Evolutionary conservation across 2,113 vertebrate genomes (phyloP), one percentile per base, ranked within the genome.

Genomic region (Labeo rohita): DNA sequence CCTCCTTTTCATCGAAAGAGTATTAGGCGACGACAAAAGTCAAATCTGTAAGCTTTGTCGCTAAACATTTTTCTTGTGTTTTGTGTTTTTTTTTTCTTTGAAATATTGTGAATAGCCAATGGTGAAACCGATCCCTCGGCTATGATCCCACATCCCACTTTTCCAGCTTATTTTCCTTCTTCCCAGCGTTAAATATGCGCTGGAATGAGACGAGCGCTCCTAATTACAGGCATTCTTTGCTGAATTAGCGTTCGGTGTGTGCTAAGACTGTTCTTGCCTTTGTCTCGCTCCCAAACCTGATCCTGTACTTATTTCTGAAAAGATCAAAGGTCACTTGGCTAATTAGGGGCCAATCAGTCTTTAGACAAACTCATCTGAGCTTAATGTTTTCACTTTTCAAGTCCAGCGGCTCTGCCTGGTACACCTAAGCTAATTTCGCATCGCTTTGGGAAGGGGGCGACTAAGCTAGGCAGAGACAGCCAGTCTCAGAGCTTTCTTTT

Each of bases 201-300:
- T 87, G 95, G 95, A 97, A 95, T 96, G 95, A 97, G 96, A 96
- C 95, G 93, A 92, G 93, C 90, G 94, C 93, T 94, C 94, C 96
- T 98, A 97, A 98, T 98, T 97, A 97, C 91, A 94, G 95, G 93
- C 97, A 98, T 98, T 98, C 97, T 96, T 97, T 92, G 93, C 95
- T 98, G 97, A 97, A 99, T 99, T 98, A 98, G 95, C 93, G 94
- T 96, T 95, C 88, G 91, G 96, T 96, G 96, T 97, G 97, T 96
- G 96, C 95, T 96, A 97, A 97, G 95, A 95, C 96, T 95, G 93
- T 89, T 88, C 94, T 93, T 94, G 93, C 93, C 95, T 96, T 94
- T 93, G 90, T 97, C 95, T 95, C 96, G 95, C 97, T 96, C 96
- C 96, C 95, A 95, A 96, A 95, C 96, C 96, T 96, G 95, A 97